Conservation (phyloP, 2,888 invertebrate species). For the Philereme vetulata region DNA sequence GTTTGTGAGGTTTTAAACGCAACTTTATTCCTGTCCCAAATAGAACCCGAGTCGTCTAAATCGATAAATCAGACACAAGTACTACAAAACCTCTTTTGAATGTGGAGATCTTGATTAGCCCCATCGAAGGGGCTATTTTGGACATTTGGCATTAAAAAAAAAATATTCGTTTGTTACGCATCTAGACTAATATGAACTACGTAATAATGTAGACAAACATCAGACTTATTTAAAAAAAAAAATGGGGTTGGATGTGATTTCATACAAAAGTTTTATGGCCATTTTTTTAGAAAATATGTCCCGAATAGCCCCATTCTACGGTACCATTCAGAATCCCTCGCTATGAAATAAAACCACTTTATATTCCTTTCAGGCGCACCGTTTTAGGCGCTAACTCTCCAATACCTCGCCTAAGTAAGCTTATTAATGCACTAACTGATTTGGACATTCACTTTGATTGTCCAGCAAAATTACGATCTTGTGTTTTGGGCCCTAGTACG, state of each 20-base stretch:
- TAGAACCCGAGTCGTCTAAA: slow-evolving; percentile 18
- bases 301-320: slow-evolving; percentile 4
- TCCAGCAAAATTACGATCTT: too few species aligned
- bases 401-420: too few species aligned
- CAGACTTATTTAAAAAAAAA: slow-evolving; percentile 6
- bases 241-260: background rate
- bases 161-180: slow-evolving; percentile 11
- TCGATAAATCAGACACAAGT: slow-evolving; percentile 17
- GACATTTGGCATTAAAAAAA: slow-evolving; percentile 5
- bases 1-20: slow-evolving; percentile 12
- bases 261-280: background rate
- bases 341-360: too few species aligned
- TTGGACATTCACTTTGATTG: too few species aligned
- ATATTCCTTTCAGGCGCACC: too few species aligned
- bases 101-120: slow-evolving; percentile 12
- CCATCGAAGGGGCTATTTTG: slow-evolving; percentile 19
- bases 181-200: slow-evolving; percentile 15
- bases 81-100: slow-evolving; percentile 16
- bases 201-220: slow-evolving; percentile 15
- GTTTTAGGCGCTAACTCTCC: too few species aligned
- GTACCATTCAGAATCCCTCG: too few species aligned
- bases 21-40: slow-evolving; percentile 17
- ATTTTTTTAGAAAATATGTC: slow-evolving; percentile 4
- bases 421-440: too few species aligned
- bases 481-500: too few species aligned